Conservation (phyloP, 2,113 vertebrate species). For the Onychorhynchus coronatus region DNA sequence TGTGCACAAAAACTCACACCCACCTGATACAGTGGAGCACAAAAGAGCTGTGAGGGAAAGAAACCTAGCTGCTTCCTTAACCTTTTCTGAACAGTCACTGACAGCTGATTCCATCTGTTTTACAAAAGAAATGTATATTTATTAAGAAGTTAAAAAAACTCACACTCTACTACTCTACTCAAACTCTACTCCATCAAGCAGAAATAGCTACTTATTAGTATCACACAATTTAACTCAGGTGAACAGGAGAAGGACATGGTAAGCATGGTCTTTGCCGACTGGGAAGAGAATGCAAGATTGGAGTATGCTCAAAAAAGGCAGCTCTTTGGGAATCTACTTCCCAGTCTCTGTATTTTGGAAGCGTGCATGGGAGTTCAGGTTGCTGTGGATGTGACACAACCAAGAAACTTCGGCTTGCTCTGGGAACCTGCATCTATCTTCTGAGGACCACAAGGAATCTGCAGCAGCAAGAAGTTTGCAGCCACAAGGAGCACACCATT, state of each 20-base stretch:
- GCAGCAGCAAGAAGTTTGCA: not conserved
- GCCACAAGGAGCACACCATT: rapidly evolving
- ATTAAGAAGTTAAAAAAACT: not conserved
- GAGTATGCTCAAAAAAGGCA: not conserved
- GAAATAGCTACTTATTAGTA: not conserved
- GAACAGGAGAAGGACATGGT: not conserved
- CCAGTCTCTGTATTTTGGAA: not conserved
- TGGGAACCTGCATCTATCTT: not conserved
- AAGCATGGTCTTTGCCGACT: not conserved
- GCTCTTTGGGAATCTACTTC: not conserved
- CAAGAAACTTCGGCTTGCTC: not conserved
- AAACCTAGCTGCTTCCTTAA: not conserved
- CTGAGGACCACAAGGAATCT: not conserved
- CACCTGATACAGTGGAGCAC: not conserved
- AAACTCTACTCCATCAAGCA: not conserved
- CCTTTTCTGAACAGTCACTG: not conserved
- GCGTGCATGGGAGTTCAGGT: not conserved
- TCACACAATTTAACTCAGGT: not conserved
- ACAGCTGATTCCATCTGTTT: not conserved
- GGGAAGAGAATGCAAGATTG: not conserved
- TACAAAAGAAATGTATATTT: not conserved
- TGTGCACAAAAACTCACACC: not conserved
- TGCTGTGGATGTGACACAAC: not conserved
- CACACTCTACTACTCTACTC: too few relatives aligned
- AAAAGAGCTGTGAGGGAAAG: not conserved